Evolutionary conservation across 2,888 invertebrate species (phyloP).

Genomic region (Eupithecia tripunctaria): DNA sequence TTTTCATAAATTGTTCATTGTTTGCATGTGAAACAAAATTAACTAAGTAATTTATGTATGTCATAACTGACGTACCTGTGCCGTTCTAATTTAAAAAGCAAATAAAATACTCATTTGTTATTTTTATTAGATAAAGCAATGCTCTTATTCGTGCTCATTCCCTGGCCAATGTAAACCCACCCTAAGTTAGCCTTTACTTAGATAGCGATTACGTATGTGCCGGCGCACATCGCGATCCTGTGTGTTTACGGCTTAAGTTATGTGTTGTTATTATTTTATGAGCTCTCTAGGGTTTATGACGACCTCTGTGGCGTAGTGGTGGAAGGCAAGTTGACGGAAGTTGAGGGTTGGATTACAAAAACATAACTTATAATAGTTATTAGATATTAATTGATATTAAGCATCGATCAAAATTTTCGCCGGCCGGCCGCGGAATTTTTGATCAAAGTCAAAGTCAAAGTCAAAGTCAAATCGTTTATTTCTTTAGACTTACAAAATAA

Average conservation of each 20-base stretch:
- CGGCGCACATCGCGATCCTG: constrained; percentile 6
- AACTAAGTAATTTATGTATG: too few relatives aligned
- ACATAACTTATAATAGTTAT: not conserved
- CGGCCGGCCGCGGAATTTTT: too few relatives aligned
- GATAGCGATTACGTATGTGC: constrained; percentile 22
- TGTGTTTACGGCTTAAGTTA: constrained; percentile 6
- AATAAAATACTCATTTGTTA: too few relatives aligned
- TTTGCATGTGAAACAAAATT: too few relatives aligned
- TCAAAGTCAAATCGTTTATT: too few relatives aligned
- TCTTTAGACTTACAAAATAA: too few relatives aligned
- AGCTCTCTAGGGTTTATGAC: constrained; percentile 9
- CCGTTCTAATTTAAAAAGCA: too few relatives aligned
- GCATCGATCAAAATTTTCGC: too few relatives aligned
- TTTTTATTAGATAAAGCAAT: not conserved
- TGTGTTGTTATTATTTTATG: constrained; percentile 10
- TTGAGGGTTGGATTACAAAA: not conserved
- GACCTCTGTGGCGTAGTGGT: not conserved
- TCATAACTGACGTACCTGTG: too few relatives aligned
- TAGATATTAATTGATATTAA: not conserved
- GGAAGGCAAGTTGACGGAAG: not conserved
- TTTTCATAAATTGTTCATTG: too few relatives aligned
- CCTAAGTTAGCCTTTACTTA: constrained; percentile 9
- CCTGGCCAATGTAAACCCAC: not conserved
- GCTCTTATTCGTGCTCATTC: not conserved
- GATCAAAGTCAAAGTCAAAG: too few relatives aligned